phyloP scores from a whole-genome alignment of 2,113 vertebrate species.

The Lampris incognitus region DNA sequence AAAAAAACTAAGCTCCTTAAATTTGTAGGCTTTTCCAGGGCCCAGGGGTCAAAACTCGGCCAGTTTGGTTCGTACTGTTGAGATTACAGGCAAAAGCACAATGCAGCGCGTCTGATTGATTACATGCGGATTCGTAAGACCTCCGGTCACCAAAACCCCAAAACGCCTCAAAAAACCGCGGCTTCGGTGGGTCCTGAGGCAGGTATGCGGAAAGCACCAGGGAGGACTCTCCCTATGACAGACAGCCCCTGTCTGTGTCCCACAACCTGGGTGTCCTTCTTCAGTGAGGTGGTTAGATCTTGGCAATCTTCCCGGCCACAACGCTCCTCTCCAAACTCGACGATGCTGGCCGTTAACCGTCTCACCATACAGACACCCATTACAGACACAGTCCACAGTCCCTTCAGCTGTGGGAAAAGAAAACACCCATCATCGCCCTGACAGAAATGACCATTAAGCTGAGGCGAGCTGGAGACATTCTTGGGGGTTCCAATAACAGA shows the following conservation, averaged over 20 bases:
- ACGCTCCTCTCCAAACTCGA: conserved; percentile 27
- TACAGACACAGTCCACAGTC: neutral
- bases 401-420: neutral
- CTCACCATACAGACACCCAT: conserved; percentile 7
- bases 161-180: neutral
- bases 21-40: too few species aligned
- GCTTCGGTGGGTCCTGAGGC: conserved; percentile 9
- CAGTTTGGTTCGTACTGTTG: too few species aligned
- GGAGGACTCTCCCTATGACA: neutral
- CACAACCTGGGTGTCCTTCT: conserved; percentile 27
- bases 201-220: neutral
- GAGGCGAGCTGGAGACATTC: neutral
- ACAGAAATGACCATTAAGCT: neutral
- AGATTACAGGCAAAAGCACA: neutral
- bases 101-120: neutral
- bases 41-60: too few species aligned
- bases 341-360: neutral
- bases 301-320: conserved; percentile 25
- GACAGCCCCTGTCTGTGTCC: conserved; percentile 39
- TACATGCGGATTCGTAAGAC: neutral
- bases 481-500: conserved; percentile 34
- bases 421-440: neutral
- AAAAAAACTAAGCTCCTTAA: too few species aligned
- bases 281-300: conserved; percentile 14
- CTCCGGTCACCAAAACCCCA: neutral